Conservation (phyloP, 2,113 vertebrate species). For the Eubucco bourcierii region DNA sequence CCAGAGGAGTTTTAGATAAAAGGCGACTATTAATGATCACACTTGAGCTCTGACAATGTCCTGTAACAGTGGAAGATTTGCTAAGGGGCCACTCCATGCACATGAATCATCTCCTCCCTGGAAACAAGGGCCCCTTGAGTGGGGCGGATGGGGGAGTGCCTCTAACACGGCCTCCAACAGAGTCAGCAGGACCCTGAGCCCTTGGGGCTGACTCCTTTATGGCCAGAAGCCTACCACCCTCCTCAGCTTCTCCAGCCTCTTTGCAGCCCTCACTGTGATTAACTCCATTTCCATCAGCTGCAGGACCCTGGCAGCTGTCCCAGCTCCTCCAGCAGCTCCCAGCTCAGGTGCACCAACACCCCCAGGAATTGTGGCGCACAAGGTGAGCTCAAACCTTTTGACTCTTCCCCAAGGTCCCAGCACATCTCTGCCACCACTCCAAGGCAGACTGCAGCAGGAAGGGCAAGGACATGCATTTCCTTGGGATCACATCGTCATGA, state of each 20-base stretch:
- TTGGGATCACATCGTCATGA: background rate
- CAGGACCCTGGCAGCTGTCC: background rate
- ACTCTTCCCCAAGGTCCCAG: background rate
- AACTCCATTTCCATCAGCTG: background rate
- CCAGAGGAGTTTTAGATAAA: background rate
- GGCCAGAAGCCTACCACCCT: background rate
- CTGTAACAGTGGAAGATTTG: slow-evolving; percentile 46
- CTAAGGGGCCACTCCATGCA: slow-evolving; percentile 7
- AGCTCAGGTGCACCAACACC: rapidly evolving
- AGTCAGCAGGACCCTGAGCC: background rate
- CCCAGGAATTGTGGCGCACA: rapidly evolving
- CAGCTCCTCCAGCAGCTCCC: background rate
- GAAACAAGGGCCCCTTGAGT: slow-evolving; percentile 62
- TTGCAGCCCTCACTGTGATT: background rate
- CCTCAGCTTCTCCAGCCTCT: background rate
- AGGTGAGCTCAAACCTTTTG: background rate
- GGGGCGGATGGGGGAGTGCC: background rate
- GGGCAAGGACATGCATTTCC: background rate
- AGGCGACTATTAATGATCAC: slow-evolving; percentile 19
- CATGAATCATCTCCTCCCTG: slow-evolving; percentile 64
- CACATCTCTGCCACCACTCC: background rate
- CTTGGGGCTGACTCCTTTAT: background rate
- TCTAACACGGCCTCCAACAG: background rate
- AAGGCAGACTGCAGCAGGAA: background rate
- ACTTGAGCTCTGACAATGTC: slow-evolving; percentile 23